Base-by-base conservation (phyloP, 2,888 invertebrate genomes). In the Drosophila longiperda region DNA sequence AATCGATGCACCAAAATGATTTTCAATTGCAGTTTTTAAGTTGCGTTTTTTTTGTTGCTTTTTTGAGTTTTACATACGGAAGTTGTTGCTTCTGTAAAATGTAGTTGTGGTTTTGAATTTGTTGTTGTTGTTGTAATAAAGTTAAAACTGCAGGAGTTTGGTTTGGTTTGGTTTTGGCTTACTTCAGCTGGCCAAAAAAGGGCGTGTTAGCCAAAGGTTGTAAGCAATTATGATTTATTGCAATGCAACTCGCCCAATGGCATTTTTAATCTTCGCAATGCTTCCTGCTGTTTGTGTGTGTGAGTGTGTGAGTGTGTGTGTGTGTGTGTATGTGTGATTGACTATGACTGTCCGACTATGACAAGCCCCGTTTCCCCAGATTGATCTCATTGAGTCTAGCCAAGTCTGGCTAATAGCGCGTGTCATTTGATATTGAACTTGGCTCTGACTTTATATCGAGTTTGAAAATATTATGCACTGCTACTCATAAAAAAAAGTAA, bases 391-490 rank as follows among this genome's bases (percentile, higher is more conserved):
- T 75, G 83, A 70, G 64, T 26, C 17, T 55, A 23, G 45, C 62
- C 53, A 52, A 72, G 67, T 71, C 62, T 69, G 57, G 11, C 29
- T n/a, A 17, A 69, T 63, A 73, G 76, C 87, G 83, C 73, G 59
- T 89, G 80, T 85, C 75, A 74, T 71, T 88, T 85, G 85, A 73
- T 85, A 85, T 85, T 85, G 85, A 85, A 85, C 85, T 85, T 85
- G 85, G 89, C 81, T 85, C 75, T 65, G 82, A 80, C 50, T 60
- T 6, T 15, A 38, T 38, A 38, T 38, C 55, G 29, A 12, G 12
- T 36, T 38, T 38, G 11, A 38, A 52, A 65, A 59, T 66, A 78
- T 76, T 80, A 83, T 77, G 59, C 54, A 53, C 48, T 62, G 36
- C 33, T 52, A 65, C 69, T 70, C 76, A 66, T 62, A 60, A 61